These are phyloP conservation scores for Genyomyrus donnyi DNA, from an alignment of 2,113 vertebrate species.

Conservation along the genomic window DNA sequence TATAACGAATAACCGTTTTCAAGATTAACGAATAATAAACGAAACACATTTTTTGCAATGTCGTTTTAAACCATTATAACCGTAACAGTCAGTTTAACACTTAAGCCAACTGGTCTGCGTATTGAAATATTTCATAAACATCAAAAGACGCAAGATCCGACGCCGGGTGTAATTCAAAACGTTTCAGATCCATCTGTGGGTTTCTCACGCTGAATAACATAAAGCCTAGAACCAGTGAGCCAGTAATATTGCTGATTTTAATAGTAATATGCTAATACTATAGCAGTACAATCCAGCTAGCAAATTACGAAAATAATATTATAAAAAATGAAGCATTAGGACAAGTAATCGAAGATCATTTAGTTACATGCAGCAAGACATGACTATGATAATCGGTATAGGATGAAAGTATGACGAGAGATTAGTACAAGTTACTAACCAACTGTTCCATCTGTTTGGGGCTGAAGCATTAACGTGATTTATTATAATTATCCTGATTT, in stretches of 20 bases:
- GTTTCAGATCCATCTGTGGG: background rate
- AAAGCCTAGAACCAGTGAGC: background rate
- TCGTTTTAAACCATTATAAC: background rate
- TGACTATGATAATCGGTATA: background rate
- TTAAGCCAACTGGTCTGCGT: background rate
- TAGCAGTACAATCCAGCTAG: background rate
- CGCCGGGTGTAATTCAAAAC: background rate
- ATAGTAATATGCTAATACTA: background rate
- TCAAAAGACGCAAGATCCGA: background rate
- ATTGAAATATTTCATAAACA: background rate
- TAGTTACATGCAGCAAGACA: background rate
- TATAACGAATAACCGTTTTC: background rate
- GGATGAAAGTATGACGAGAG: background rate
- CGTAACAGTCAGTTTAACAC: background rate
- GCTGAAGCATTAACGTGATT: background rate
- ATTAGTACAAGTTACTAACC: background rate
- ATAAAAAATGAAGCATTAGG: background rate
- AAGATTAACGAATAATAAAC: background rate
- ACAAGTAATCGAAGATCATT: background rate
- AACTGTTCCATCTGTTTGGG: background rate
- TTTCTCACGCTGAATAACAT: background rate
- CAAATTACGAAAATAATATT: background rate
- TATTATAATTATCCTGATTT: background rate
- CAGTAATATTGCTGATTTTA: background rate
- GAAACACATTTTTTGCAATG: background rate